phyloP scores from a whole-genome alignment of 2,888 invertebrate species.

The Liodrosophila aerea region DNA sequence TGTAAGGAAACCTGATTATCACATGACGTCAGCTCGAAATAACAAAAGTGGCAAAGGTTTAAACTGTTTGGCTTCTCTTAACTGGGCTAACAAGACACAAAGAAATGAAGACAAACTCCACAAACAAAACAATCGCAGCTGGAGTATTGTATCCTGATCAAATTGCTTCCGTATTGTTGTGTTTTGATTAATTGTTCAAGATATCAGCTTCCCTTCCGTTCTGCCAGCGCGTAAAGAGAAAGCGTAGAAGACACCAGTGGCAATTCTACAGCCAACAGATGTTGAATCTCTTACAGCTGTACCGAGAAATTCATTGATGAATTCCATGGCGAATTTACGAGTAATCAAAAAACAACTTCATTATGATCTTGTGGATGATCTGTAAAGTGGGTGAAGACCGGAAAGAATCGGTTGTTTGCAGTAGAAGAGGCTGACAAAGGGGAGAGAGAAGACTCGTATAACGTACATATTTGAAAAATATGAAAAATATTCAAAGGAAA shows the following conservation, averaged over 20 bases:
- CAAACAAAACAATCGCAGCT: conserved; percentile 7
- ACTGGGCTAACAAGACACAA: conserved; percentile 5
- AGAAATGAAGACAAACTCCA: conserved; percentile 5
- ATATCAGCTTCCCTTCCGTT: conserved; percentile 29
- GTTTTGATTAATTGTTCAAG: conserved; percentile 26
- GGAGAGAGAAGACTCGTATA: too few species aligned
- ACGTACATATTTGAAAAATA: too few species aligned
- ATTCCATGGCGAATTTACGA: not conserved
- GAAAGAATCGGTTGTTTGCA: too few species aligned
- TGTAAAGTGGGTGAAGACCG: too few species aligned
- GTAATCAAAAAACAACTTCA: too few species aligned
- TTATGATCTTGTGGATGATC: too few species aligned
- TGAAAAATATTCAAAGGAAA: too few species aligned
- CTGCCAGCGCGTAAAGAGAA: conserved; percentile 15
- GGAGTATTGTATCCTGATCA: conserved; percentile 23
- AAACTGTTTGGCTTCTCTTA: conserved; percentile 45
- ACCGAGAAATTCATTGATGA: too few species aligned
- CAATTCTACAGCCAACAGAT: not conserved
- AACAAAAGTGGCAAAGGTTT: conserved; percentile 24
- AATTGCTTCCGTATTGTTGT: conserved; percentile 26
- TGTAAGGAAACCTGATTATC: not conserved
- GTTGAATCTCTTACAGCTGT: too few species aligned
- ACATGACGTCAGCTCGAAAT: conserved; percentile 28
- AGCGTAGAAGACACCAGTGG: conserved; percentile 10
- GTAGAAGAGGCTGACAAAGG: too few species aligned